Percentiles rank a stretch among this genome's conserved stretches.
Conservation (phyloP, 2,888 invertebrate species). For the Andrena camellia region DNA sequence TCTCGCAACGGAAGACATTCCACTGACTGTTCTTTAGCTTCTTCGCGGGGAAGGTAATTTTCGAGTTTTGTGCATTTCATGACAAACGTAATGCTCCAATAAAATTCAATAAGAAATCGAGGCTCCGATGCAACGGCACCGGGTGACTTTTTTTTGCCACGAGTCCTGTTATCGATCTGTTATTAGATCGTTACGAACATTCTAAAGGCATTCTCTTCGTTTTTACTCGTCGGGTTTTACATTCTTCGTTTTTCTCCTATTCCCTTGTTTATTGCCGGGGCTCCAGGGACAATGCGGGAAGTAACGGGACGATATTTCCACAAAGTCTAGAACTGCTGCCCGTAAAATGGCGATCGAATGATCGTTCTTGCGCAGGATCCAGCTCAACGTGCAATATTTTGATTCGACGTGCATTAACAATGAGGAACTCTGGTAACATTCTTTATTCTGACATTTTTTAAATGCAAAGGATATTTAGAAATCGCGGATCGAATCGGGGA, state of each 20-base stretch:
- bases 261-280: constrained; percentile 39
- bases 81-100: constrained; percentile 22
- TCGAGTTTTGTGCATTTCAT: constrained; percentile 8
- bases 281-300: constrained; percentile 41
- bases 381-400: neutral
- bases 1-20: constrained; percentile 9
- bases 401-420: neutral
- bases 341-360: constrained; percentile 6
- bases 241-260: constrained; percentile 42
- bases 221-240: constrained; percentile 41
- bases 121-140: constrained; percentile 40
- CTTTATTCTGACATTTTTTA: too few relatives aligned
- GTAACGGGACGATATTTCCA: constrained; percentile 44
- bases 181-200: constrained; percentile 52
- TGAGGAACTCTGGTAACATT: too few relatives aligned
- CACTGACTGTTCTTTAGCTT: constrained; percentile 6
- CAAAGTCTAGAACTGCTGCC: constrained; percentile 30
- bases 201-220: constrained; percentile 35
- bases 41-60: constrained; percentile 23
- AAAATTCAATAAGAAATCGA: constrained; percentile 29
- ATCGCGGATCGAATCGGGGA: too few relatives aligned
- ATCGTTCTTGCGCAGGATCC: constrained; percentile 10
- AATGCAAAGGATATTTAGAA: too few relatives aligned
- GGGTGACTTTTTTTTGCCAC: constrained; percentile 15
- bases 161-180: constrained; percentile 56